Percentiles rank a stretch among this genome's conserved stretches.
These are phyloP conservation scores for Larimichthys crocea DNA, from an alignment of 2,113 vertebrate species.

Conservation along the genomic window DNA sequence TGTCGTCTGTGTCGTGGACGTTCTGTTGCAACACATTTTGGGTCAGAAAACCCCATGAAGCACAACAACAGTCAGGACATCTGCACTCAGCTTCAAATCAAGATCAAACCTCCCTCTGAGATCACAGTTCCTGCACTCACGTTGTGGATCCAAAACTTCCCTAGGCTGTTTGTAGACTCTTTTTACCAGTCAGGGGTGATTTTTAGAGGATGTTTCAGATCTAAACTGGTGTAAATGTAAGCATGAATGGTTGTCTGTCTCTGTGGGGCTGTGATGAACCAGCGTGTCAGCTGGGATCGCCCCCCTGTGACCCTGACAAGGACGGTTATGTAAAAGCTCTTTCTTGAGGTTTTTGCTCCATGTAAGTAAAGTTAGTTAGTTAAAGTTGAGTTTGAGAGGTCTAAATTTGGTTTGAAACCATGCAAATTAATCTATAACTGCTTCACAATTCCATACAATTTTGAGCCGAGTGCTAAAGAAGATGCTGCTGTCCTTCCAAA, in stretches of 20 bases:
- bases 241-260: too few relatives aligned
- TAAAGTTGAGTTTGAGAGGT: neutral
- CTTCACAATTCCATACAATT: neutral
- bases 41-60: slow-evolving; percentile 70
- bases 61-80: slow-evolving; percentile 73
- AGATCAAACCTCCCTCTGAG: slow-evolving; percentile 59
- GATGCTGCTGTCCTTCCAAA: neutral
- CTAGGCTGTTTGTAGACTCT: neutral
- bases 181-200: neutral
- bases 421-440: neutral
- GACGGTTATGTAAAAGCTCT: too few relatives aligned
- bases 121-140: slow-evolving; percentile 37
- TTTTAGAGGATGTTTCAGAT: neutral
- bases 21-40: slow-evolving; percentile 44
- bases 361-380: too few relatives aligned
- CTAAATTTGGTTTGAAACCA: neutral
- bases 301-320: too few relatives aligned
- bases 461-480: neutral
- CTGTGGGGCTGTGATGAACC: too few relatives aligned
- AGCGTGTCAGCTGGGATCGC: too few relatives aligned
- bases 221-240: neutral
- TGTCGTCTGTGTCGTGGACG: slow-evolving; percentile 12
- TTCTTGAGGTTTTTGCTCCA: neutral
- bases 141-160: neutral
- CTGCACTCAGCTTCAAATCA: slow-evolving; percentile 62